Evolutionary conservation across 1,140 invertebrate genomes (phyloP), one percentile per base, ranked within the genome.

Genomic region (Schlechtendalia chinensis): DNA sequence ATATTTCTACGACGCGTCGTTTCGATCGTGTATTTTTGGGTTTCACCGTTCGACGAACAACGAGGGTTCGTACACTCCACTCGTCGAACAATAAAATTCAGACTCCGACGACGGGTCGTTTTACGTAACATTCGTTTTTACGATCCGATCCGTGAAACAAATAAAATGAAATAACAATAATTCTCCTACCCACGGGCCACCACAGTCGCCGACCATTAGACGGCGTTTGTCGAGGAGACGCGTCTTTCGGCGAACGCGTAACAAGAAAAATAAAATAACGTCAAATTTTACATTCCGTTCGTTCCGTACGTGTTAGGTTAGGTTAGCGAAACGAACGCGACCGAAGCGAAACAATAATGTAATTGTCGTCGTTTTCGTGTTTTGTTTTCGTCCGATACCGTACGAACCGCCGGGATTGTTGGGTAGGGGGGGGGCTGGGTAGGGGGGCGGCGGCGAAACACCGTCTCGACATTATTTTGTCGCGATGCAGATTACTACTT

Each of bases 211-310:
- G n/a, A n/a, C n/a, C n/a, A n/a, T 22, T 0, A 39, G 24, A 50
- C 67, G 67, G 32, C 8, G 32, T 39, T 39, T 69, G 39, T n/a
- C n/a, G n/a, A n/a, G n/a, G n/a, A n/a, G n/a, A n/a, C n/a, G n/a
- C n/a, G n/a, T 69, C 45, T 69, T 69, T 69, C 67, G 67, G 16
- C 22, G 67, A 69, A 69, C 39, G 29, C 27, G 32, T 39, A 14
- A 65, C 19, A 2, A 65, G 63, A 67, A 22, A 45, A 67, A n/a
- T n/a, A n/a, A n/a, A n/a, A n/a, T n/a, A n/a, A 67, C 63, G 63
- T 67, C 32, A 67, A 39, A 67, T 45, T n/a, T 67, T 45, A 45
- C 22, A 69, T 69, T 69, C 39, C 39, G 39, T 67, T 45, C 22
- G 4, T 67, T 22, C n/a, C n/a, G n/a, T n/a, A n/a, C n/a, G n/a